Base-by-base conservation (phyloP, 1,140 invertebrate genomes). In the Drosophila arawakana region DNA sequence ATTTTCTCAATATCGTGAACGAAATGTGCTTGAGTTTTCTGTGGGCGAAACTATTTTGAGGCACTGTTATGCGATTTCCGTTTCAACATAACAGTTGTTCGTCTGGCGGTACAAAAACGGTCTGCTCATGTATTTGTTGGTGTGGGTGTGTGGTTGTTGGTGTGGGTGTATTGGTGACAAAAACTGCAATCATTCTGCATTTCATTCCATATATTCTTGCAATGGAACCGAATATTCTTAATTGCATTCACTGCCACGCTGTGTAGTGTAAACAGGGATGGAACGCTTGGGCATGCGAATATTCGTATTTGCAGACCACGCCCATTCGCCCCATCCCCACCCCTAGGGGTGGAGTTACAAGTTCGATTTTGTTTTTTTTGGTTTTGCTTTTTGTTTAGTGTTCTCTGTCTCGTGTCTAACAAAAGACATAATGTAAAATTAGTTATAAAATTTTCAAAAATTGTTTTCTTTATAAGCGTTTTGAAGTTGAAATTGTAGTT, bases 401-500 rank as follows among this genome's bases (percentile, higher is more conserved):
- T 50, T 54, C 35, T 41, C 47, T 80, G 70, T 76, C 41, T 72
- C 41, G 61, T 62, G 75, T 73, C 41, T 63, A 78, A 84, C 78
- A 71, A 67, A 90, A 68, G 59, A 85, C 57, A 52, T 81, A 89
- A 90, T 79, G 72, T 90, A 76, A 89, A 89, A 90, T 79, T 81
- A 89, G 65, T 81, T 84, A 78, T 76, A 83, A 84, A 89, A 75
- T 68, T 78, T 81, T 89, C 65, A 81, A 84, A 89, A 89, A 84
- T 89, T 84, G 74, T 89, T 89, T 89, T 88, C 72, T 82, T 88
- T 83, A 80, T 89, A 89, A 89, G 84, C 84, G 84, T 76, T 84
- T 89, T 88, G 73, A 89, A 89, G 84, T 89, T 89, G 84, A 89
- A 88, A 89, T 89, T 89, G 84, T 89, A 89, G 84, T 89, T 84